phyloP scores from a whole-genome alignment of 2,888 invertebrate genomes.

The Halocaridina rubra region DNA sequence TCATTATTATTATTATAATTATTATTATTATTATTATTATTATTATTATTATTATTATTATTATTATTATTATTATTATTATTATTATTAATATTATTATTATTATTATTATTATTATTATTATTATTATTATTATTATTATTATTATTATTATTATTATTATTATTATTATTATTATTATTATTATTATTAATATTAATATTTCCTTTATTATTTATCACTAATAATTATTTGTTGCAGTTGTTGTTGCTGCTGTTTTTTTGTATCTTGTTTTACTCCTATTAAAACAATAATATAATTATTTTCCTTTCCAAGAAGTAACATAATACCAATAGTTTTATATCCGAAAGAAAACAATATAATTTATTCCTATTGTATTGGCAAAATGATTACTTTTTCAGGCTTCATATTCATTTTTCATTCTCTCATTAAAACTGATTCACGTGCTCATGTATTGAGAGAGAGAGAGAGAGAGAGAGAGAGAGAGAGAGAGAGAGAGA shows the following conservation, averaged over 20 bases:
- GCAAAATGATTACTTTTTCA: too few species aligned
- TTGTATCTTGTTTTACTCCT: too few species aligned
- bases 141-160: background rate
- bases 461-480: conserved; percentile 8
- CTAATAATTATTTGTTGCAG: too few species aligned
- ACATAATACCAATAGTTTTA: too few species aligned
- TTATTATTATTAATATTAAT: background rate
- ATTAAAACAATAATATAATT: too few species aligned
- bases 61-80: background rate
- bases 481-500: conserved; percentile 8
- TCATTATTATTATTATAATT: background rate
- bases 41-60: background rate
- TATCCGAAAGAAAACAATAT: too few species aligned
- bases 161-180: background rate
- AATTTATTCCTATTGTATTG: too few species aligned
- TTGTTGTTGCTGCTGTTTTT: too few species aligned
- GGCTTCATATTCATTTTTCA: too few species aligned
- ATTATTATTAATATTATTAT: background rate
- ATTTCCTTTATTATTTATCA: background rate
- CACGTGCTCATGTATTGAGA: too few species aligned
- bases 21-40: background rate
- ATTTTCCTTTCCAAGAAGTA: too few species aligned
- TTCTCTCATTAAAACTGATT: too few species aligned
- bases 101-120: background rate
- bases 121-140: background rate